Evolutionary conservation across 2,888 invertebrate species (phyloP).

Genomic region (Tipula helvola): DNA sequence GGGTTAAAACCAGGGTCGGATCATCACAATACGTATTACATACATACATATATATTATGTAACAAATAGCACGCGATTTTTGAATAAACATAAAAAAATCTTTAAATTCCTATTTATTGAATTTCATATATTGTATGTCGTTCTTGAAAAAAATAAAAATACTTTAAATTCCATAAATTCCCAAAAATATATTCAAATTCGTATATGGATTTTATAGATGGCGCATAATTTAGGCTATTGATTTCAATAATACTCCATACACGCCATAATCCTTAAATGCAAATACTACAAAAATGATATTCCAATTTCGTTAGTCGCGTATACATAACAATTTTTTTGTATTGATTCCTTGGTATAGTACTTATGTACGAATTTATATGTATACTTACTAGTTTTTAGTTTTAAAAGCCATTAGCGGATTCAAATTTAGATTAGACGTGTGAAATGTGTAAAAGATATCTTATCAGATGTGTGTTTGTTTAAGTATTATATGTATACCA

Average conservation of each 20-base stretch:
- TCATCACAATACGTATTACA: background rate
- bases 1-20: background rate
- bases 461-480: background rate
- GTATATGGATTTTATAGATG: background rate
- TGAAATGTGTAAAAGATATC: background rate
- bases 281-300: background rate
- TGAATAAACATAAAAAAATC: background rate
- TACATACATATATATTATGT: too few relatives aligned
- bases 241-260: background rate
- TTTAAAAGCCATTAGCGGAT: background rate
- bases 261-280: background rate
- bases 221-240: background rate
- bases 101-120: slow-evolving; percentile 1
- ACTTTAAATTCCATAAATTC: background rate
- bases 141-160: background rate
- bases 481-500: too few relatives aligned
- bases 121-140: background rate
- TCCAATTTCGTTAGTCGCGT: background rate
- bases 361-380: background rate
- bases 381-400: background rate
- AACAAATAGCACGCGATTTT: background rate
- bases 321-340: background rate
- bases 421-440: background rate
- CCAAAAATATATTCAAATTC: background rate
- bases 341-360: background rate